Evolutionary conservation across 1,140 invertebrate genomes (phyloP), one percentile per base, ranked within the genome.

Genomic region (Brachionus calyciflorus): DNA sequence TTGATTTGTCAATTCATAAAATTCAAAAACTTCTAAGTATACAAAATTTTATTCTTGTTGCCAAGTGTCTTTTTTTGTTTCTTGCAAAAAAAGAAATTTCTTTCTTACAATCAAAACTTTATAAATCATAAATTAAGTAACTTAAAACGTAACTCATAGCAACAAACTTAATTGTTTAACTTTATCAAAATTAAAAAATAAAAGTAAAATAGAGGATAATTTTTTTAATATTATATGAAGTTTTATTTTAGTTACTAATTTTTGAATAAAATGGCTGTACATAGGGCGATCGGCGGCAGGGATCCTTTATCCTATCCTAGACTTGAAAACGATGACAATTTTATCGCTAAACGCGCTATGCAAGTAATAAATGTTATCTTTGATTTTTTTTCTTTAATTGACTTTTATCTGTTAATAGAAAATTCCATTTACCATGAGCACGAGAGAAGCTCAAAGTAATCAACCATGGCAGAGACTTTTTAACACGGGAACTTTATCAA

Each of bases 401-500:
- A 76, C 41, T 17, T 30, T 46, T 14, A 4, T 7, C 19, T 55
- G 10, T 55, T 55, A 10, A 26, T 60, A 77, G 55, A 77, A 73
- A 77, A 19, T 77, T 33, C 73, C 73, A 14, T 76, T 57, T 57
- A 17, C 49, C 0, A 19, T 24, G 30, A 55, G 17, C 21, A 60
- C 55, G n/a, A 21, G 46, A 17, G 49, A 55, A 28, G 49, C 51
- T 19, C 77, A 76, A 65, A 79, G 79, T 68, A 79, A 82, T 60
- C 80, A 84, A 49, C 84, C 84, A 19, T 85, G 84, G 84, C 80
- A 80, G n/a, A 77, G 83, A 40, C 78, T 85, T 5, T 81, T 82
- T 70, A 57, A 33, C 6, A 82, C 78, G 40, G 79, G 78, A 33
- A 85, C 84, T 24, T 78, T 85, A 26, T 80, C 80, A 17, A 83